phyloP scores from a whole-genome alignment of 2,113 vertebrate species.

The Cyanoramphus novaezelandiae region DNA sequence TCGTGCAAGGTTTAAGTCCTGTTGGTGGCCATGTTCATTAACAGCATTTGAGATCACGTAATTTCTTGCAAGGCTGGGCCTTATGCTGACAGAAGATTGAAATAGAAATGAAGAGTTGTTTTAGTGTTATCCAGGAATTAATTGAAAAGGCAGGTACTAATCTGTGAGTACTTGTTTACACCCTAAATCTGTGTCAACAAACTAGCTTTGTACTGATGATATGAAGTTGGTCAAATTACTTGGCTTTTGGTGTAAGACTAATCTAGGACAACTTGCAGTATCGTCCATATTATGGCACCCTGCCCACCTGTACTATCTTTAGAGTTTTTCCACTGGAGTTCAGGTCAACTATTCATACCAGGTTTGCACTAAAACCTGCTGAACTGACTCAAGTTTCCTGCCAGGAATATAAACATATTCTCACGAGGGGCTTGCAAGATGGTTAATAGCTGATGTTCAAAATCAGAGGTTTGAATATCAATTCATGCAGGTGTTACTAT shows the following conservation, averaged over 20 bases:
- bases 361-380: neutral
- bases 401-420: neutral
- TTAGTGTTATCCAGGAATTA: rapidly evolving
- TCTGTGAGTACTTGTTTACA: neutral
- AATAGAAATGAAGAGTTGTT: neutral
- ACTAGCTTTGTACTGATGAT: neutral
- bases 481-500: neutral
- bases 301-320: neutral
- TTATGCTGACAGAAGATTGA: neutral
- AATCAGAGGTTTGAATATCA: neutral
- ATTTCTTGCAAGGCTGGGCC: neutral
- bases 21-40: rapidly evolving
- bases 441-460: neutral
- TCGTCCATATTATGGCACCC: neutral
- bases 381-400: neutral
- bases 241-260: neutral
- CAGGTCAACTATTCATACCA: neutral
- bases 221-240: neutral
- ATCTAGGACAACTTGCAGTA: neutral
- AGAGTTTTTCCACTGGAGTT: neutral
- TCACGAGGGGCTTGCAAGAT: neutral
- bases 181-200: neutral
- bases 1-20: neutral
- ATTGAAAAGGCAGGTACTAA: neutral
- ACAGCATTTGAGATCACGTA: neutral